A percentile compares a stretch with the other conserved stretches of the same genome.
phyloP scores from a whole-genome alignment of 1,140 invertebrate genomes.

The Polypedilum pembai region DNA sequence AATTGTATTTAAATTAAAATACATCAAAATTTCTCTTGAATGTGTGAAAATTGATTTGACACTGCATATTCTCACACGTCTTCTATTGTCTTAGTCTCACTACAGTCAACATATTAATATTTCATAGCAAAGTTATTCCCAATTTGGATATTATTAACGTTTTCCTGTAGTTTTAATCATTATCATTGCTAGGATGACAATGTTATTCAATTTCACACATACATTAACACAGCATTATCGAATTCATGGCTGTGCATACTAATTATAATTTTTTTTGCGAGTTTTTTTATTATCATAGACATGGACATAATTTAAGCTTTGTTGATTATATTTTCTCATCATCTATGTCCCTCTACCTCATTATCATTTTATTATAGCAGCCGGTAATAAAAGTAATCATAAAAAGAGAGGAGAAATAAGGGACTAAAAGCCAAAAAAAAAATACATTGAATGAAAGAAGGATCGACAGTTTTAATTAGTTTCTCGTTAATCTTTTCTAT shows the following conservation, averaged over 20 bases:
- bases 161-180: too few species aligned
- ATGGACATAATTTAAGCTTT: neutral
- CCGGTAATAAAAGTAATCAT: neutral
- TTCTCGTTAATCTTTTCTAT: conserved; percentile 9
- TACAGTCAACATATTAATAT: too few species aligned
- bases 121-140: too few species aligned
- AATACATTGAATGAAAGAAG: neutral
- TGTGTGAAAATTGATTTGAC: too few species aligned
- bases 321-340: neutral
- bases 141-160: too few species aligned
- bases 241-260: conserved; percentile 24
- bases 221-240: conserved; percentile 14
- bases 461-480: conserved; percentile 22
- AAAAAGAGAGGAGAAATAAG: neutral
- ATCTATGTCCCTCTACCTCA: neutral
- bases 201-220: neutral
- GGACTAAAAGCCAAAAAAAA: neutral
- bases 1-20: too few species aligned
- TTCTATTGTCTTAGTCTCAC: too few species aligned
- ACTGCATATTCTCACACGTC: too few species aligned
- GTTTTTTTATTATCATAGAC: neutral
- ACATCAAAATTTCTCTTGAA: too few species aligned
- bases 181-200: neutral
- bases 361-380: neutral
- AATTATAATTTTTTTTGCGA: neutral